Base-by-base conservation (phyloP, 1,140 invertebrate species). In the Scaptodrosophila lebanonensis region DNA sequence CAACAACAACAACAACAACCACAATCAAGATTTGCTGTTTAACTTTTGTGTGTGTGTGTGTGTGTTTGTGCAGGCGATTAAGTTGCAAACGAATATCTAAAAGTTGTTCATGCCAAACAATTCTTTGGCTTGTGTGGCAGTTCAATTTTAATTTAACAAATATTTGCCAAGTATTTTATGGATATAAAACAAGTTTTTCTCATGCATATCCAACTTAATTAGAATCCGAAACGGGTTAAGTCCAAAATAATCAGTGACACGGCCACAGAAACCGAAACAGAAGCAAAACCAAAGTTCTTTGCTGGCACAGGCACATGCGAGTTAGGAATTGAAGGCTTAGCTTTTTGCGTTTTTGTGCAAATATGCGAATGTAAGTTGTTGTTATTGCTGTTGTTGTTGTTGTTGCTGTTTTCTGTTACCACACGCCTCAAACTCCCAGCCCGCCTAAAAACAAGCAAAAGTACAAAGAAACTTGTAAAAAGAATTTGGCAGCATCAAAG, bases 401-500 rank as follows among this genome's bases (percentile, higher is more conserved):
- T 27, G 30, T 12, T 54, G 18, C 16, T 50, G 25, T 7, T 51
- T 29, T 20, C 29, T 44, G 38, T 35, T 52, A 38, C 18, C 22
- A 2, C 36, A 4, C 12, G n/a, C 7, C 29, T n/a, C 29, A 7
- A 35, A 30, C 38, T 51, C 13, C 29, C n/a, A 33, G 38, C 40
- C 43, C 29, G 35, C 22, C 20, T 20, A 58, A 44, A 25, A 43
- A 20, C 32, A n/a, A n/a, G 15, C 9, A 18, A 69, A 59, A 71
- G 47, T 65, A 69, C 59, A 70, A 50, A 73, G 58, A 82, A 82
- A 69, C 65, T 84, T 63, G 66, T 77, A 77, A 68, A 77, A 76
- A 83, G 77, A 82, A 83, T 82, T 83, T 58, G 52, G 65, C 52
- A 77, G 70, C 75, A 83, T 83, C 79, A 83, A 83, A 83, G 79